These are phyloP conservation scores for Halcyon chelicuti DNA, from an alignment of 2,797 vertebrate species.

Conservation along the genomic window DNA sequence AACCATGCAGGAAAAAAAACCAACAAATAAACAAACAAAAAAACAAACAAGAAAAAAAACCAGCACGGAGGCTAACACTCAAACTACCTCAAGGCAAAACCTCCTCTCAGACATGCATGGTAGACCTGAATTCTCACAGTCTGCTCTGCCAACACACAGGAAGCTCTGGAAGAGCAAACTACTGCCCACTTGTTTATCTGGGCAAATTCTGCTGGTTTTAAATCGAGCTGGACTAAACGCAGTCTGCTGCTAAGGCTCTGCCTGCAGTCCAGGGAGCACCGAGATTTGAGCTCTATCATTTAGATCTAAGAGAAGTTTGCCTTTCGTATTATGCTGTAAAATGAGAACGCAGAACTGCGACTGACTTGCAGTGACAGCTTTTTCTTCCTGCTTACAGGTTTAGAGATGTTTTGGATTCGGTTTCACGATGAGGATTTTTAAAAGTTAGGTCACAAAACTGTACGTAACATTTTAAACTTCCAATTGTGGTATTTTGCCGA, in stretches of 20 bases:
- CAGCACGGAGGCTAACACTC: slow-evolving; percentile 69
- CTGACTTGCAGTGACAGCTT: background rate
- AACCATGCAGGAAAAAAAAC: slow-evolving; percentile 77
- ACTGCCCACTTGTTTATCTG: slow-evolving; percentile 17
- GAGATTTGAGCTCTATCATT: slow-evolving; percentile 46
- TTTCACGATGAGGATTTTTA: background rate
- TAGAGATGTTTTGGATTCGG: background rate
- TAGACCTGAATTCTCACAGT: slow-evolving; percentile 48
- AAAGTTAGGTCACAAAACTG: background rate
- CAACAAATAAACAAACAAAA: too few species aligned
- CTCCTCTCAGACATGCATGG: slow-evolving; percentile 63
- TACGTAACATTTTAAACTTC: background rate
- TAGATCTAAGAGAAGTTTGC: slow-evolving; percentile 54
- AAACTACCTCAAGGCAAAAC: slow-evolving; percentile 52
- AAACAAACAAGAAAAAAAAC: background rate
- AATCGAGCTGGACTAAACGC: background rate
- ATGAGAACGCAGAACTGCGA: slow-evolving; percentile 20
- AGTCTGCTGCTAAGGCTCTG: background rate
- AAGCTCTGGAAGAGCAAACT: slow-evolving; percentile 31
- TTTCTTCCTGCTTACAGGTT: slow-evolving; percentile 32
- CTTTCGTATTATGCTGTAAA: background rate
- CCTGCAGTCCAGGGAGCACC: slow-evolving; percentile 6
- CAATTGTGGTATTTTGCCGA: background rate
- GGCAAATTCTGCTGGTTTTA: slow-evolving; percentile 34
- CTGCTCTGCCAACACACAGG: slow-evolving; percentile 38